A percentile compares a stretch with the other conserved stretches of the same genome.
These are phyloP conservation scores for Campoletis raptor DNA, from an alignment of 2,888 invertebrate genomes.

Conservation along the genomic window DNA sequence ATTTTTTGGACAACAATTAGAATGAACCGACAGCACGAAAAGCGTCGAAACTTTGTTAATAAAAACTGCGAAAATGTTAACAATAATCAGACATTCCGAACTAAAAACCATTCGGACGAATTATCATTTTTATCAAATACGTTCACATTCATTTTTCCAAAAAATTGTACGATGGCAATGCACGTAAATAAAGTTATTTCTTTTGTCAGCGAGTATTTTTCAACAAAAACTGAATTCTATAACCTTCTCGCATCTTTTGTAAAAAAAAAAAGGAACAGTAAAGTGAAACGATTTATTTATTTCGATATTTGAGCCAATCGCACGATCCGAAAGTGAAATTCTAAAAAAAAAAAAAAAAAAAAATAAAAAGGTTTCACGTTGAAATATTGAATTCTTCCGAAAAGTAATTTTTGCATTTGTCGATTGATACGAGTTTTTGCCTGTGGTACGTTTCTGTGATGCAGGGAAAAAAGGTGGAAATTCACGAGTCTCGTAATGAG, in stretches of 20 bases:
- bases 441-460: not conserved
- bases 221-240: conserved; percentile 3
- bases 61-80: not conserved
- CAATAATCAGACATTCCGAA: conserved; percentile 6
- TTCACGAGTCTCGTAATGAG: not conserved
- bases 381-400: not conserved
- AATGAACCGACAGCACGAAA: not conserved
- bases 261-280: conserved; percentile 2
- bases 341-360: conserved; percentile 37
- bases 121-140: not conserved
- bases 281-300: not conserved
- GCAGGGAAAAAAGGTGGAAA: not conserved
- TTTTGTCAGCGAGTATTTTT: not conserved
- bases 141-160: not conserved
- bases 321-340: conserved; percentile 16
- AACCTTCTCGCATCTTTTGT: not conserved
- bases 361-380: conserved; percentile 19
- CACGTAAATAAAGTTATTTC: not conserved
- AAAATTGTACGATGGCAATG: not conserved
- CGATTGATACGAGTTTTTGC: not conserved
- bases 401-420: not conserved
- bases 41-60: not conserved
- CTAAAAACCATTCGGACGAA: not conserved
- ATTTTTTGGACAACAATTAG: not conserved
- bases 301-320: not conserved